Base-by-base conservation (phyloP, 2,797 vertebrate species). In the Chaetodon trifasciatus region DNA sequence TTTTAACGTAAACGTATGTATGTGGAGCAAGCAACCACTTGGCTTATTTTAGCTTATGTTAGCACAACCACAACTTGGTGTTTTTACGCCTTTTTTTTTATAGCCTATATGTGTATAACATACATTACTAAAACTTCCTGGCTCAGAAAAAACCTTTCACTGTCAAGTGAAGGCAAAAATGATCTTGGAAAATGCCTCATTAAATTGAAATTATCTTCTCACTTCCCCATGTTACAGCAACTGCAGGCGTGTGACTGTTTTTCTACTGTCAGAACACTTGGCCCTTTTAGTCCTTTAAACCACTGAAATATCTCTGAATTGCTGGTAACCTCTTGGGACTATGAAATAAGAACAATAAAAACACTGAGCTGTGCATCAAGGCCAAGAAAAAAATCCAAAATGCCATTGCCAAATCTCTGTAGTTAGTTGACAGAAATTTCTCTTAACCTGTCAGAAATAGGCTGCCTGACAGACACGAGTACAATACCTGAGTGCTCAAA, bases 391-490 rank as follows among this genome's bases (percentile, higher is more conserved):
- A 11, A 47, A 1, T 44, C 42, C 28, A 60, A 67, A 74, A 79
- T 75, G 50, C n/a, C 52, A 53, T 52, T 40, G 46, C 44, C n/a
- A 44, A 42, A 55, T 69, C 61, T 81, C 58, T 47, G 37, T 65
- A 39, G 77, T 28, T 60, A 58, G 49, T 67, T 86, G 86, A 86
- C 75, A 81, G 69, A 74, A 79, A 76, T 69, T 78, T 75, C 55
- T 88, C 52, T 75, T 82, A 81, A 81, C 49, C 55, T 87, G 79
- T 81, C 85, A 80, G 12, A 74, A 81, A 80, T 55, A 69, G 61
- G 21, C 46, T 56, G 55, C 42, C 56, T 89, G 72, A 37, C 70
- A 75, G 72, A 70, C 63, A 62, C 1, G 8, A 53, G 35, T 42
- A 53, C 49, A 53, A 17, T n/a, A 55, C 70, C 49, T 24, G 42